Evolutionary conservation across 1,140 invertebrate genomes (phyloP).

Genomic region (Chironomus striatipennis): DNA sequence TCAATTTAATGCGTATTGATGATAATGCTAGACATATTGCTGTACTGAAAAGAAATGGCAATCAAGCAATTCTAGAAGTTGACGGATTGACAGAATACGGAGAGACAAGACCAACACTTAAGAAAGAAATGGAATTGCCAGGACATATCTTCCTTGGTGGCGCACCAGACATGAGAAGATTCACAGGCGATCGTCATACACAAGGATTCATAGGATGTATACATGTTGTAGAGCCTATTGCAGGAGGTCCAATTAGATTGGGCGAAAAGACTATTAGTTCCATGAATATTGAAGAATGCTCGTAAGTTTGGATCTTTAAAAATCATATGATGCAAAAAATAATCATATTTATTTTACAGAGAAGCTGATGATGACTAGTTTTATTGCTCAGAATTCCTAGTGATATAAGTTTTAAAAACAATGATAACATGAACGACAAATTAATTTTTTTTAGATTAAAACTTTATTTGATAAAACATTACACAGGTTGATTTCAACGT

Average conservation of each 20-base stretch:
- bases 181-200: slow-evolving; percentile 62
- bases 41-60: slow-evolving; percentile 53
- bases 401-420: no score
- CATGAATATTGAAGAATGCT: slow-evolving; percentile 54
- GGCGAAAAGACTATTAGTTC: slow-evolving; percentile 57
- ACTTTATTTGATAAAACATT: no score
- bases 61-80: slow-evolving; percentile 63
- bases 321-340: no score
- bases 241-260: slow-evolving; percentile 57
- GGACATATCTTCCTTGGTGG: slow-evolving; percentile 79
- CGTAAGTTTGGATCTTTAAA: slow-evolving; percentile 65
- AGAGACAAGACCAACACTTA: slow-evolving; percentile 56
- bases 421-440: no score
- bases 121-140: slow-evolving; percentile 66
- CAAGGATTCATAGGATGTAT: slow-evolving; percentile 81
- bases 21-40: slow-evolving; percentile 74
- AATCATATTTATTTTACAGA: no score
- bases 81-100: slow-evolving; percentile 53
- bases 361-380: no score
- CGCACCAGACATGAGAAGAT: slow-evolving; percentile 60
- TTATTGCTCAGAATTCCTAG: no score
- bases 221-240: slow-evolving; percentile 67
- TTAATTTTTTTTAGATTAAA: no score
- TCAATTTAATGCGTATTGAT: slow-evolving; percentile 40
- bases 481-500: no score